phyloP scores from a whole-genome alignment of 2,888 invertebrate species.

The Noctua comes region DNA sequence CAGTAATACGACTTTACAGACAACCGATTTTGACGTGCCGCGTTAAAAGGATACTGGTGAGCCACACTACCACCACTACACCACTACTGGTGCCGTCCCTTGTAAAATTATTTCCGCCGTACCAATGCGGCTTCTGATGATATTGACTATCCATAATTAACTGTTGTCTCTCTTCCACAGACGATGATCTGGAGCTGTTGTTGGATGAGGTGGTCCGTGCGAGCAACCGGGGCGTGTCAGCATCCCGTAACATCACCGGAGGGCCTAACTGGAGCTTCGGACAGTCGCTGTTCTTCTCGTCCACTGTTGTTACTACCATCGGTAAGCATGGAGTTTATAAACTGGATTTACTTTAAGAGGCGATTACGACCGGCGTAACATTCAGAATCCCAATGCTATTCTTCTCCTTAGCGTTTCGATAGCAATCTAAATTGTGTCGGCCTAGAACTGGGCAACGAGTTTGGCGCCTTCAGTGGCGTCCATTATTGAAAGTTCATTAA shows the following conservation, averaged over 20 bases:
- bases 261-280: slow-evolving; percentile 98
- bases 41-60: not conserved
- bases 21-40: not conserved
- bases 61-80: too few relatives aligned
- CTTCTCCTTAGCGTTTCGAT: too few relatives aligned
- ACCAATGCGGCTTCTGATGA: not conserved
- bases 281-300: slow-evolving; percentile 96
- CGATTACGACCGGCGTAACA: not conserved
- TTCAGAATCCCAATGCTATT: not conserved
- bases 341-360: not conserved
- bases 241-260: slow-evolving; percentile 93
- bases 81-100: too few relatives aligned
- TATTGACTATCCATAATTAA: not conserved
- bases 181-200: slow-evolving; percentile 93
- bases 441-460: not conserved
- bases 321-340: slow-evolving; percentile 86
- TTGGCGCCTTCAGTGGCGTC: not conserved
- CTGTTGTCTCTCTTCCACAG: slow-evolving; percentile 80
- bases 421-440: not conserved
- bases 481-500: not conserved
- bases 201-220: slow-evolving; percentile 93
- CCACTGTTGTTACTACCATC: slow-evolving; percentile 97
- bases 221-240: slow-evolving; percentile 94
- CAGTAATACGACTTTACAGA: too few relatives aligned
- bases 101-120: not conserved